A percentile compares a stretch with the other conserved stretches of the same genome.
These are phyloP conservation scores for Anodontia alba DNA, from an alignment of 2,888 invertebrate species.

Conservation along the genomic window DNA sequence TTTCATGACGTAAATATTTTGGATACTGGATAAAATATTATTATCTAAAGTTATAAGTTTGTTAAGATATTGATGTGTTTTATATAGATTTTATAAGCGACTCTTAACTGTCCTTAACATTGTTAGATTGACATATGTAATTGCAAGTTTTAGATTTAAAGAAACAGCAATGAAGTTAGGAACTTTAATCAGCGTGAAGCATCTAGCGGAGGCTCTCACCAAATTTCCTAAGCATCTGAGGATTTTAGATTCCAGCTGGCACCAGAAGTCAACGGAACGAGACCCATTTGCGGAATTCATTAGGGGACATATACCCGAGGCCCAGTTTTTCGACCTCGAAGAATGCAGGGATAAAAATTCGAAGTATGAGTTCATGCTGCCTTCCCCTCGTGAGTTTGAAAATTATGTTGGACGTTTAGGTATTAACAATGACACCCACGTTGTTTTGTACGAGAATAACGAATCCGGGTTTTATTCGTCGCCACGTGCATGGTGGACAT, in stretches of 20 bases:
- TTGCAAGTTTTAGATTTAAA: no score
- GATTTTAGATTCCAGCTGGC: slow-evolving; percentile 77
- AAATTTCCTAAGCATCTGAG: background rate
- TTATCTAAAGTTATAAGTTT: no score
- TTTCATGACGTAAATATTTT: no score
- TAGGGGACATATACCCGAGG: slow-evolving; percentile 76
- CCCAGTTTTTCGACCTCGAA: slow-evolving; percentile 79
- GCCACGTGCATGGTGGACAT: slow-evolving; percentile 78
- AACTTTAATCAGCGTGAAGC: background rate
- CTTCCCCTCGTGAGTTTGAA: slow-evolving; percentile 67
- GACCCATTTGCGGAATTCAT: slow-evolving; percentile 68
- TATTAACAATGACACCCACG: slow-evolving; percentile 72
- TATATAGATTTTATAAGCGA: no score
- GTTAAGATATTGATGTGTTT: no score
- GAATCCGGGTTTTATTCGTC: slow-evolving; percentile 72
- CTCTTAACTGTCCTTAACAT: no score
- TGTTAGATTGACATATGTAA: no score
- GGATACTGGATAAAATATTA: no score
- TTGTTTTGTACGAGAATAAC: slow-evolving; percentile 78
- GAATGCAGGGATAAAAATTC: slow-evolving; percentile 73
- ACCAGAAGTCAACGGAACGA: slow-evolving; percentile 71
- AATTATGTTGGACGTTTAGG: slow-evolving; percentile 76
- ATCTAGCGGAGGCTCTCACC: background rate
- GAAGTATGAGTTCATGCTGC: slow-evolving; percentile 73
- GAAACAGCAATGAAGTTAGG: background rate